phyloP scores from a whole-genome alignment of 1,140 invertebrate genomes.

The Megathymus violae region DNA sequence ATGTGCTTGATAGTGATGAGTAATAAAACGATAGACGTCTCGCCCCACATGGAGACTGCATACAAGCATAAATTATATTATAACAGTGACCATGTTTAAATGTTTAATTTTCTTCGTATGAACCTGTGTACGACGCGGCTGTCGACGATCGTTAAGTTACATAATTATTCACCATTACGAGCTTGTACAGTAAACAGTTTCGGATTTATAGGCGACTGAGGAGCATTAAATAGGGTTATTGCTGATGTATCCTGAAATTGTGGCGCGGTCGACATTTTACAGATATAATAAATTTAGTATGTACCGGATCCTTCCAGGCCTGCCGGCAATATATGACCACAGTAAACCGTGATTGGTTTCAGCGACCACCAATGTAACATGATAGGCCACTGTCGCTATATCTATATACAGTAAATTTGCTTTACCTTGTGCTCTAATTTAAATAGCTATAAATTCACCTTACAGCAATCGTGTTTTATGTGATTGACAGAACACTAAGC shows the following conservation, averaged over 20 bases:
- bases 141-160: constrained; percentile 63
- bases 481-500: background rate
- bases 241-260: constrained; percentile 33
- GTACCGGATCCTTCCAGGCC: constrained; percentile 19
- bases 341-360: constrained; percentile 21
- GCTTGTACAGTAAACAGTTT: constrained; percentile 63
- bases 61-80: constrained; percentile 59
- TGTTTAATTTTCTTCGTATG: constrained; percentile 64
- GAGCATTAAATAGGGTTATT: constrained; percentile 34
- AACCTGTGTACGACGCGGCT: constrained; percentile 50
- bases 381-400: background rate
- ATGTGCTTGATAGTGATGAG: constrained; percentile 40
- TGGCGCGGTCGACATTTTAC: constrained; percentile 26
- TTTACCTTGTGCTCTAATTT: background rate
- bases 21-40: constrained; percentile 48
- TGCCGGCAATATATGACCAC: constrained; percentile 22
- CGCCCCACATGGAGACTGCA: constrained; percentile 45
- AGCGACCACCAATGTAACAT: background rate
- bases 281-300: constrained; percentile 24
- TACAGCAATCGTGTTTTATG: background rate
- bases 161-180: constrained; percentile 75
- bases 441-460: background rate
- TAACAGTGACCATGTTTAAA: constrained; percentile 48
- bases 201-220: constrained; percentile 60
- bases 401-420: background rate